Base-by-base conservation (phyloP, 2,888 invertebrate genomes). In the Ethmia dodecea region DNA sequence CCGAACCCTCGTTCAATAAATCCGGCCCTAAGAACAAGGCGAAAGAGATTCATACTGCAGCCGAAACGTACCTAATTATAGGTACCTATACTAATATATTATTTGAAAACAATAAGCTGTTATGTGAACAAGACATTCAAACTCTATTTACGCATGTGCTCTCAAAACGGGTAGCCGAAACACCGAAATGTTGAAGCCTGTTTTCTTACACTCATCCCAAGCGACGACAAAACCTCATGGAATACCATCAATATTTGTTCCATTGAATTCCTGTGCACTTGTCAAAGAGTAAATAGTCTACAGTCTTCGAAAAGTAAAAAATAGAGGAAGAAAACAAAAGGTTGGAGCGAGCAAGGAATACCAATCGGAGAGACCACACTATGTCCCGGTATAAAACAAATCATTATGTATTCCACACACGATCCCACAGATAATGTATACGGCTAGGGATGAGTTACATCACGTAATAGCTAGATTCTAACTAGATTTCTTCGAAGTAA, bases 211-310 rank as follows among this genome's bases (percentile, higher is more conserved):
- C 5, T 18, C 18, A 8, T n/a, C n/a, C n/a, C n/a, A n/a, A n/a
- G 18, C 18, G 51, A 49, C 51, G 52, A 67, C 65, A 63, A 64
- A 60, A 64, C 66, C 54, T 38, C 35, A 36, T 43, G 33, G 51
- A 70, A 70, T 63, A 63, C 70, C 71, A 56, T 43, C 60, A 57
- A 65, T 74, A 63, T 77, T 79, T 77, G 75, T 71, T 63, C 64
- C 67, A 50, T 56, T 55, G 67, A 62, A 77, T 75, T 69, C 75
- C 70, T 47, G 45, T 53, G 66, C 76, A 78, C 79, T 76, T 76
- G 79, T 76, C 77, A 67, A 66, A 80, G 69, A 78, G 70, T 75
- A 83, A 83, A 83, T 67, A 80, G 65, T 63, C 66, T 53, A 57
- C 60, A 75, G n/a, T n/a, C n/a, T n/a, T n/a, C 77, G 77, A 77